Evolutionary conservation across 2,888 invertebrate species (phyloP), one percentile per base, ranked within the genome.

Genomic region (Drosophila sordidapex): DNA sequence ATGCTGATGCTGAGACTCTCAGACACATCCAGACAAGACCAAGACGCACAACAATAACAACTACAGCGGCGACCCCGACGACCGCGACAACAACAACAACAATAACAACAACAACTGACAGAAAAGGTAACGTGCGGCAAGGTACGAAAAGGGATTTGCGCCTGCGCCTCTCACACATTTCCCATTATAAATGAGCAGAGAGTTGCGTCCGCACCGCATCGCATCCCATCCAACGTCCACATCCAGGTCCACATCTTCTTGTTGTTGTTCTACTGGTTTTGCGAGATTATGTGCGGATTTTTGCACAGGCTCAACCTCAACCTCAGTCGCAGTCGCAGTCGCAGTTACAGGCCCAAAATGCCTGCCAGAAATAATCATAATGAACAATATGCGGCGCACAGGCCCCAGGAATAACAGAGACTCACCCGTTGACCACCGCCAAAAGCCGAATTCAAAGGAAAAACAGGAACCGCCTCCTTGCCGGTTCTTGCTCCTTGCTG

Each of bases 251-350:
- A 27, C 65, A 52, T 74, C 82, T 87, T 74, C 70, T 73, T 83
- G 83, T 86, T 89, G 90, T 87, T 79, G 87, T 75, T 86, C 90
- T 90, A 90, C 88, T 90, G 88, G 88, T 88, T 88, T 82, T 86
- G 88, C 84, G 51, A 77, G 90, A 87, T 87, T 90, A 87, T 87
- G 87, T 87, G 87, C 89, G 87, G 87, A 87, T 87, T 87, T 88
- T 88, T 90, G 87, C 86, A 88, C 87, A 87, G 73, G 35, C 79
- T 60, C 70, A 27, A 36, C 56, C 53, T 38, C 40, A 18, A 18
- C 11, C 69, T 21, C 53, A 33, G 27, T n/a, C 68, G 25, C 53
- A 15, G 60, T 25, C 68, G 29, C 53, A 15, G 60, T 36, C 54
- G 56, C 56, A 43, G 69, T 60, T 57, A 52, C 71, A 70, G 71